Evolutionary conservation across 2,888 invertebrate species (phyloP), one percentile per base, ranked within the genome.

Genomic region (Diarsia rubi): DNA sequence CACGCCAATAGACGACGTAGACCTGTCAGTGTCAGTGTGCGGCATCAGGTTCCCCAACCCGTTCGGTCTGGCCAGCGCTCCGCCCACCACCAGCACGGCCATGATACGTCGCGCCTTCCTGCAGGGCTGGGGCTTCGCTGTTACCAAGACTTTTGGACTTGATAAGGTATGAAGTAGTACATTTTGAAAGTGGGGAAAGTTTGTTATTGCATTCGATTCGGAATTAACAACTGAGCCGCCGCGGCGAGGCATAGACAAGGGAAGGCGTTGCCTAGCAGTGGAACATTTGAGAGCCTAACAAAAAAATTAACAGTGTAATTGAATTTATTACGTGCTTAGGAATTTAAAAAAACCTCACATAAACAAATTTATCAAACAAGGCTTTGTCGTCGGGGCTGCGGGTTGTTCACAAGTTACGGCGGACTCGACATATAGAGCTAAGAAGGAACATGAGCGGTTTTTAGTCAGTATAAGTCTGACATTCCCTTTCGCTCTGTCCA

Each of bases 101-200:
- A 99, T 99, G 99, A 99, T 99, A 66, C 97, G 99, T 8, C 97
- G 99, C 81, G 98, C 98, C 24, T 99, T 99, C 92, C 98, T 99
- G 92, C 98, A 99, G 86, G 99, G 99, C 1, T 99, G 99, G 99
- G 98, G 98, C 0, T 99, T 99, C 92, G 98, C 98, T n/a, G 98
- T 99, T 2, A 99, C 99, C 0, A 99, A 99, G 96, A 99, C 99
- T 0, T 99, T 99, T 92, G 97, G 98, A 5, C 96, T 99, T 24
- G 98, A 99, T 92, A 99, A 99, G 97, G 99, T 98, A 54, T 14
- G 27, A 3, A 31, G 4, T 31, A 31, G 31, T 31, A 37, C 37
- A 37, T 37, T 37, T 37, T 37, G 37, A 37, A 37, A 37, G 37
- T 8, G 37, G 37, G 37, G 37, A 37, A 37, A 37, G 1, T 37